A percentile compares a stretch with the other conserved stretches of the same genome.
These are phyloP conservation scores for Fopius arisanus DNA, from an alignment of 1,140 invertebrate species.

Conservation along the genomic window DNA sequence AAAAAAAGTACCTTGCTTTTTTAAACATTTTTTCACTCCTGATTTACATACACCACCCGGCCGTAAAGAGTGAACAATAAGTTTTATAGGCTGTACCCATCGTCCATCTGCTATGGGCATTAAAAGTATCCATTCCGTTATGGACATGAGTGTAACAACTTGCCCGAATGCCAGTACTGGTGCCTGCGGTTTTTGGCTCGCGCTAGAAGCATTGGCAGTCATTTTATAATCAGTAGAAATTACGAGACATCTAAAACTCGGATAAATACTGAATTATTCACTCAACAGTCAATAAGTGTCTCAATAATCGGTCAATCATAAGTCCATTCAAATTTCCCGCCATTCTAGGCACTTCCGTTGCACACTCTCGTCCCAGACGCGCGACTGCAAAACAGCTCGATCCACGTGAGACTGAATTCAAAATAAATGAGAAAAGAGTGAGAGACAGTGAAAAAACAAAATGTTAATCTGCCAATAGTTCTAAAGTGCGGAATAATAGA, in stretches of 20 bases:
- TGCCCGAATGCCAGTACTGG: constrained; percentile 11
- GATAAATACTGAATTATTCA: too few relatives aligned
- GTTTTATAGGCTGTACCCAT: constrained; percentile 49
- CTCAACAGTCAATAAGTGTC: too few relatives aligned
- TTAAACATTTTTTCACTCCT: background rate
- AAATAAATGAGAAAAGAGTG: constrained; percentile 26
- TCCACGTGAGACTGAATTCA: background rate
- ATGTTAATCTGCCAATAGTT: background rate
- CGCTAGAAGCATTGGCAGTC: background rate
- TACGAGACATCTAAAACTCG: too few relatives aligned
- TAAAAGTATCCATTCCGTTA: constrained; percentile 36
- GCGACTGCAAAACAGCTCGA: background rate
- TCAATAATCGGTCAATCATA: constrained; percentile 58
- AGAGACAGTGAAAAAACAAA: constrained; percentile 9
- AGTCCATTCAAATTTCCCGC: constrained; percentile 2
- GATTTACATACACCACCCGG: constrained; percentile 32
- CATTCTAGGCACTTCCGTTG: constrained; percentile 15
- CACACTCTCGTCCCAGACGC: background rate
- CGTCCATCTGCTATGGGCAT: constrained; percentile 48
- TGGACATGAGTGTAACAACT: constrained; percentile 19
- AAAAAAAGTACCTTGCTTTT: background rate
- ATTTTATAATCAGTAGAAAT: too few relatives aligned
- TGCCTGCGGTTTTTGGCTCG: background rate
- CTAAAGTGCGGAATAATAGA: constrained; percentile 33
- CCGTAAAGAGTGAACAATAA: constrained; percentile 53